These are phyloP conservation scores for Festucalex cinctus DNA, from an alignment of 2,113 vertebrate genomes.

Conservation along the genomic window DNA sequence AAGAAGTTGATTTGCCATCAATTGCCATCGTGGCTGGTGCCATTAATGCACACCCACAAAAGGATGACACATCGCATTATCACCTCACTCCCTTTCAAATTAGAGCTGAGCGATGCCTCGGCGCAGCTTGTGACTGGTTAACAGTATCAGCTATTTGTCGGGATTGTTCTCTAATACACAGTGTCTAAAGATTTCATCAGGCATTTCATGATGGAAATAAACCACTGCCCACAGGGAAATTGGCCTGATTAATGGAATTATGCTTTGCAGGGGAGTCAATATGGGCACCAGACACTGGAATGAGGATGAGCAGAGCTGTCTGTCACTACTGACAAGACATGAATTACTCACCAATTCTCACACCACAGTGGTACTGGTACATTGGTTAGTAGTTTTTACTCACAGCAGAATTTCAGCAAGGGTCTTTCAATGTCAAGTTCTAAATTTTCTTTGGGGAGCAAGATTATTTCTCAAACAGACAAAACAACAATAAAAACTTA, in stretches of 20 bases:
- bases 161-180: conserved; percentile 81
- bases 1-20: conserved; percentile 84
- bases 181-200: conserved; percentile 85
- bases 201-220: conserved; percentile 87
- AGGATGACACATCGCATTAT: conserved; percentile 80
- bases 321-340: conserved; percentile 48
- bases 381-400: neutral
- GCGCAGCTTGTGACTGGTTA: conserved; percentile 86
- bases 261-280: conserved; percentile 72
- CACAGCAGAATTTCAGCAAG: neutral
- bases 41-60: conserved; percentile 96
- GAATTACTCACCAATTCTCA: conserved; percentile 6
- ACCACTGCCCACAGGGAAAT: conserved; percentile 85
- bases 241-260: conserved; percentile 80
- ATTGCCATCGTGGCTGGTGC: conserved; percentile 77
- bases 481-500: no score
- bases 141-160: conserved; percentile 79
- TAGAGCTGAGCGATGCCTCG: conserved; percentile 79
- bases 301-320: conserved; percentile 62
- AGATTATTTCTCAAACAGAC: no score
- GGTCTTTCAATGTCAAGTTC: neutral
- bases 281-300: conserved; percentile 59
- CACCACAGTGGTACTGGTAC: neutral
- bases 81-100: conserved; percentile 91
- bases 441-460: neutral